Evolutionary conservation across 2,888 invertebrate species (phyloP).

Genomic region (Drepanosiphum platanoidis): DNA sequence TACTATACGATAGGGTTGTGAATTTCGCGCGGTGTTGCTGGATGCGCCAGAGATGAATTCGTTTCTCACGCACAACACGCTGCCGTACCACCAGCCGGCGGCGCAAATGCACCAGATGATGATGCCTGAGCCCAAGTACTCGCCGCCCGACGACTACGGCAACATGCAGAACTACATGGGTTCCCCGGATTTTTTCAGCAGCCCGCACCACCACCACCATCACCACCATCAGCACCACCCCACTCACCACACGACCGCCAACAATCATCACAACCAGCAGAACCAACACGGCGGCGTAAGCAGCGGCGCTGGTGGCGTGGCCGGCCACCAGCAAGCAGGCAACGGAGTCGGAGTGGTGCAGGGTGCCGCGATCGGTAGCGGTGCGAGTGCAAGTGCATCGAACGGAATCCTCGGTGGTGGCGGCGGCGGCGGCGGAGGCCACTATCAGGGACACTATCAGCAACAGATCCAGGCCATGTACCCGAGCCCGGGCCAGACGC

Average conservation of each 20-base stretch:
- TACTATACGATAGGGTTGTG: neutral
- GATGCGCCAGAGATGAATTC: conserved; percentile 51
- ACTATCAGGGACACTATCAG: conserved; percentile 65
- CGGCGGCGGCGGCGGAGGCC: conserved; percentile 73
- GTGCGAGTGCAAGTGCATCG: conserved; percentile 5
- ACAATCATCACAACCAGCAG: conserved; percentile 67
- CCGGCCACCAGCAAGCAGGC: neutral
- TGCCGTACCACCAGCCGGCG: conserved; percentile 56
- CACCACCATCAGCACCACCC: conserved; percentile 64
- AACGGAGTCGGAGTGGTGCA: neutral
- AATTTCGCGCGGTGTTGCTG: neutral
- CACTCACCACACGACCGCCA: conserved; percentile 69
- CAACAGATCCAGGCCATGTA: conserved; percentile 59
- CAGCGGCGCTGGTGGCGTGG: conserved; percentile 68
- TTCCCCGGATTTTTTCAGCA: conserved; percentile 68
- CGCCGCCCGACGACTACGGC: conserved; percentile 58
- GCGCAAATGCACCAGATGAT: conserved; percentile 60
- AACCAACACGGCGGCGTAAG: neutral
- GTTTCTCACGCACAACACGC: conserved; percentile 53
- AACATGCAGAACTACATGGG: conserved; percentile 62
- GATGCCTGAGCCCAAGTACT: conserved; percentile 67
- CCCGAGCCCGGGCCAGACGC: conserved; percentile 57
- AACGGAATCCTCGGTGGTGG: conserved; percentile 70
- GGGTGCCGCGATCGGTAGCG: conserved; percentile 73
- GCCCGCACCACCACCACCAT: conserved; percentile 65